Base-by-base conservation (phyloP, 2,888 invertebrate species). In the Dynastes tityus region DNA sequence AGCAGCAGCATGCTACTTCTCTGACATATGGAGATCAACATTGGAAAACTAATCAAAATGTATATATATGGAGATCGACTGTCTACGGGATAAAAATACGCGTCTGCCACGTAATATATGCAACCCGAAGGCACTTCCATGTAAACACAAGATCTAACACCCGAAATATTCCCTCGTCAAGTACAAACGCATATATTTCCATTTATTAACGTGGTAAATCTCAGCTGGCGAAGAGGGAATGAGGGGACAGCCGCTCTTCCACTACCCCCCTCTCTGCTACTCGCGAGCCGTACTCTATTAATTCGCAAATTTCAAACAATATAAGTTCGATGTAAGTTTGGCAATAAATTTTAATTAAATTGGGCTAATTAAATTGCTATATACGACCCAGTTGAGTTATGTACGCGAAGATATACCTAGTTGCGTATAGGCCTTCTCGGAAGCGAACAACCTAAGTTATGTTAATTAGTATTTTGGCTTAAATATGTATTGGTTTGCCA, bases 291-390 rank as follows among this genome's bases (percentile, higher is more conserved):
- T 45, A 45, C 22, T 45, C 45, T 67, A 67, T 67, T 45, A 45
- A 67, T 67, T 49, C 45, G 67, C 11, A 67, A 67, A 67, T 67
- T 67, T 49, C 11, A 45, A 67, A 63, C 63, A 63, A 63, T 63
- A 29, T 63, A 63, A 63, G 63, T 63, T 63, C 71, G 51, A 73
- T 58, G 40, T 73, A 73, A 73, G 71, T 73, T 55, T 27, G 58
- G 58, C 58, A 73, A 73, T 73, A 73, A 73, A 73, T 73, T 73
- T 73, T 58, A 73, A 73, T 73, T 58, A 55, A 40, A 58, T 37
- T 40, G 71, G 40, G 9, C 37, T 73, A 40, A 58, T 73, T 73
- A 73, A 58, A 37, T 73, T 37, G 16, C 40, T 58, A 16, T 45
- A 45, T 16, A 40, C 40, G 58, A 22, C 13, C 2, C 22, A 5